Conservation (phyloP, 2,888 invertebrate genomes). For the Luperina testacea region DNA sequence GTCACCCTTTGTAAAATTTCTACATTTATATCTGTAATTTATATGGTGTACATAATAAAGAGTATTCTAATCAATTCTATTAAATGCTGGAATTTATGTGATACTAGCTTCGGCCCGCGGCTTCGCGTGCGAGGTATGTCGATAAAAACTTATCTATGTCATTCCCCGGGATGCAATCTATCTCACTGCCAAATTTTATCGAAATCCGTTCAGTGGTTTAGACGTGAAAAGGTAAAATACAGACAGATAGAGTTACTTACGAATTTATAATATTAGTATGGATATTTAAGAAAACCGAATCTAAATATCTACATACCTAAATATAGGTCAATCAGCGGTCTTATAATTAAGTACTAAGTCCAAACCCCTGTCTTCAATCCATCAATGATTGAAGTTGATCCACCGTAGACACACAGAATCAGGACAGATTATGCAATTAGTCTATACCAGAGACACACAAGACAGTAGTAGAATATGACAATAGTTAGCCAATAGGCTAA, state of each 20-base stretch:
- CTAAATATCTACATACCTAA: background rate
- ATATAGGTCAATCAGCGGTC: background rate
- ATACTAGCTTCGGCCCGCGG: too few relatives aligned
- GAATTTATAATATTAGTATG: too few relatives aligned
- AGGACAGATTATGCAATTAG: slow-evolving; percentile 22
- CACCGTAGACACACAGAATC: background rate
- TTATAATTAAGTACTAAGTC: background rate
- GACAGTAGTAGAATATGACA: slow-evolving; percentile 35
- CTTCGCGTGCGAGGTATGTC: too few relatives aligned
- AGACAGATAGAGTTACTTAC: too few relatives aligned
- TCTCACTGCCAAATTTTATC: too few relatives aligned
- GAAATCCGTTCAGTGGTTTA: too few relatives aligned
- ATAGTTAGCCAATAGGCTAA: slow-evolving; percentile 39
- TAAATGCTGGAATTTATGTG: too few relatives aligned
- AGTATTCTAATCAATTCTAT: too few relatives aligned
- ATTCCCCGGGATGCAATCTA: too few relatives aligned
- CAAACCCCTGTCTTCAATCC: background rate
- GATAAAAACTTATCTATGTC: too few relatives aligned
- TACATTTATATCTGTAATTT: background rate
- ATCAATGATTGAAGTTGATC: background rate
- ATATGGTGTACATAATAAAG: background rate
- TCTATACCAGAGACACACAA: slow-evolving; percentile 10
- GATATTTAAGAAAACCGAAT: background rate
- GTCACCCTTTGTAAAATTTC: background rate
- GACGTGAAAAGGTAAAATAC: too few relatives aligned